Evolutionary conservation across 2,888 invertebrate species (phyloP), one percentile per base, ranked within the genome.

Genomic region (Pandemis corylana): DNA sequence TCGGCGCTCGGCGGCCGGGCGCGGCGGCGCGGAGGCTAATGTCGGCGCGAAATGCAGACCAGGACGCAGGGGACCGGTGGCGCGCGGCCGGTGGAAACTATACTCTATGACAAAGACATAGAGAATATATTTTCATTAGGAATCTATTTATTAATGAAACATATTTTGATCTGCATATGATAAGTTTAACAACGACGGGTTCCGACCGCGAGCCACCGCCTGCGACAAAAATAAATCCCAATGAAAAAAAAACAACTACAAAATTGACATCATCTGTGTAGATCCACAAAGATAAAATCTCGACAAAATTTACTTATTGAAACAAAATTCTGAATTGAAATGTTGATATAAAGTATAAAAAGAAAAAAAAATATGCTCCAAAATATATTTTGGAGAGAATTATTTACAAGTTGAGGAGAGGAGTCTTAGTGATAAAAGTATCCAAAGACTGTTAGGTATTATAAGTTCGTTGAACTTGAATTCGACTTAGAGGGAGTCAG

Each of bases 381-480:
- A 91, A 93, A 91, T 92, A 91, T 94, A 93, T 93, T 94, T 94
- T 93, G 93, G 93, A 89, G 93, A 89, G 90, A 91, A 89, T 89
- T 94, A 93, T 94, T 94, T 94, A 94, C 93, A 94, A 89, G 84
- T 83, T 87, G 89, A 87, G 85, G 88, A 84, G 87, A 88, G 87
- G 89, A 90, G 94, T 94, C 94, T 94, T 93, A 93, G 94, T 92
- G 93, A 92, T 94, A 93, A 89, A 89, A 78, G 83, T 93, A 91
- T 94, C 94, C 94, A 94, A 94, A 94, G 94, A 94, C 94, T 94
- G 94, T 89, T 92, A 93, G 90, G 89, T 94, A 92, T 91, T 85
- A 91, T 90, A 83, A 88, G 92, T 92, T 93, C 91, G 85, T 88
- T 90, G 92, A 92, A 91, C 92, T 91, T 87, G 83, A 89, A 86